Evolutionary conservation across 2,797 vertebrate species (phyloP).

Genomic region (Chaetophractus vellerosus): DNA sequence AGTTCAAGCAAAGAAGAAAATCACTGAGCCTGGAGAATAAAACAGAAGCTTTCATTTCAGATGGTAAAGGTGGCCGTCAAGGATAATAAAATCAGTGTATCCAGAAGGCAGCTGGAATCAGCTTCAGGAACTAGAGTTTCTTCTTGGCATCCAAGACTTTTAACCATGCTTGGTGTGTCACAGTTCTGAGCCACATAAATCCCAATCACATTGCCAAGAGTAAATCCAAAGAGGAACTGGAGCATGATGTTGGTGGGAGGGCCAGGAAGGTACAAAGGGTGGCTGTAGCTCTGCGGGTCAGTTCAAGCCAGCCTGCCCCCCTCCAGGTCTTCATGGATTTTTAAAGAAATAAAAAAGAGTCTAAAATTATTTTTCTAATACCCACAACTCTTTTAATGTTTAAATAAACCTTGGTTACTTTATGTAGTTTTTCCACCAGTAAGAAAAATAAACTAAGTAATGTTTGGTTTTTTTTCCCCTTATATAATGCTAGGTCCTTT

Average conservation of each 20-base stretch:
- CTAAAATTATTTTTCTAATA: neutral
- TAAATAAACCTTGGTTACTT: neutral
- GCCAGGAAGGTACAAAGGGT: too few relatives aligned
- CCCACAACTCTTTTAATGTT: neutral
- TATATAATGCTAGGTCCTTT: neutral
- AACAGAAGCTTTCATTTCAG: conserved; percentile 49
- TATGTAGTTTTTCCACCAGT: neutral
- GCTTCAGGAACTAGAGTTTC: conserved; percentile 91
- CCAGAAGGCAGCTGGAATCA: conserved; percentile 59
- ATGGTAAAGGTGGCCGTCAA: neutral
- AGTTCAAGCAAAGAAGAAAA: neutral
- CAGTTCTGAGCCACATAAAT: conserved; percentile 98
- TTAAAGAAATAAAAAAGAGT: neutral
- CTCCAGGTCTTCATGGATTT: neutral
- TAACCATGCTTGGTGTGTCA: conserved; percentile 95
- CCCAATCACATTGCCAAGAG: conserved; percentile 92
- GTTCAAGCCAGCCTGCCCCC: too few relatives aligned
- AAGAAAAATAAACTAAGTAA: neutral
- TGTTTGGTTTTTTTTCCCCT: neutral
- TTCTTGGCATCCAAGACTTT: conserved; percentile 96
- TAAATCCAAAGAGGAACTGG: conserved; percentile 81
- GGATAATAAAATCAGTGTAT: conserved; percentile 11
- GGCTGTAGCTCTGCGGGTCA: too few relatives aligned
- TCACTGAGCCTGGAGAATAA: conserved; percentile 66
- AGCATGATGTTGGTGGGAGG: too few relatives aligned